Percentiles rank a stretch among this genome's conserved stretches.
These are phyloP conservation scores for Listronotus oregonensis DNA, from an alignment of 1,140 invertebrate genomes.

Conservation along the genomic window DNA sequence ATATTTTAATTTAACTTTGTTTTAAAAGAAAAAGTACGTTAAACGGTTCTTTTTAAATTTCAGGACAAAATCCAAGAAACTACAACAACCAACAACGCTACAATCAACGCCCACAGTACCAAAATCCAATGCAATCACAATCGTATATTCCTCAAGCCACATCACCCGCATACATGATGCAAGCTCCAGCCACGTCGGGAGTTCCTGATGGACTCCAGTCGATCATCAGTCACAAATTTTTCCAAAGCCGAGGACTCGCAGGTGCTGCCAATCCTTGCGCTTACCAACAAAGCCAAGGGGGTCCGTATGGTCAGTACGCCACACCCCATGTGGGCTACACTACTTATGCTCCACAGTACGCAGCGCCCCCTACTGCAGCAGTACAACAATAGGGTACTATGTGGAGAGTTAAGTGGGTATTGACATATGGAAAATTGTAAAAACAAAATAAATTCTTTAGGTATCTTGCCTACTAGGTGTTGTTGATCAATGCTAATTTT, in stretches of 20 bases:
- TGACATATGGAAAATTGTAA: constrained; percentile 6
- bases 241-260: constrained; percentile 63
- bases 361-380: constrained; percentile 54
- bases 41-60: too few relatives aligned
- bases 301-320: constrained; percentile 57
- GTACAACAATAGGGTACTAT: constrained; percentile 52
- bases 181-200: constrained; percentile 51
- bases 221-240: constrained; percentile 67
- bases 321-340: constrained; percentile 46
- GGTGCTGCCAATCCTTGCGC: constrained; percentile 62
- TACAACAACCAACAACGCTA: constrained; percentile 51
- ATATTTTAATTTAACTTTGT: too few relatives aligned
- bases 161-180: constrained; percentile 60
- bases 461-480: too few relatives aligned
- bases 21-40: too few relatives aligned
- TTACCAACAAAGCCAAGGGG: constrained; percentile 62
- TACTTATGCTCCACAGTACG: constrained; percentile 59
- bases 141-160: constrained; percentile 60
- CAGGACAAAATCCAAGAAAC: constrained; percentile 50
- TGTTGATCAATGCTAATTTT: too few relatives aligned
- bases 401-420: background rate
- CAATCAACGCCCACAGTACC: constrained; percentile 51
- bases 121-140: constrained; percentile 52
- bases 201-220: constrained; percentile 61
- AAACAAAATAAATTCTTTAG: background rate